Base-by-base conservation (phyloP, 2,113 vertebrate species). In the Origma solitaria region DNA sequence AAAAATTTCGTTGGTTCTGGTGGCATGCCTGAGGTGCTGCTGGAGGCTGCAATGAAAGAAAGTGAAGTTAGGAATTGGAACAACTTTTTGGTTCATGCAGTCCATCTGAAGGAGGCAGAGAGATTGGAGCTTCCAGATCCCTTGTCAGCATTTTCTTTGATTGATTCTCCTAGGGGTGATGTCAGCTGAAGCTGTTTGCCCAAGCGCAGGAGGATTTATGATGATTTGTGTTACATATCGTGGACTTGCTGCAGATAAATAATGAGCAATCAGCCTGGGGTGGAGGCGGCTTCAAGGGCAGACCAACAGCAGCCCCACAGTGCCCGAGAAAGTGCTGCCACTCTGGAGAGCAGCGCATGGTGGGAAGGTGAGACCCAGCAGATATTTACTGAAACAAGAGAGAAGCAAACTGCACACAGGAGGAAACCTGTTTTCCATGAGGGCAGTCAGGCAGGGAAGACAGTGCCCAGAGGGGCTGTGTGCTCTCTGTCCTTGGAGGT, bases 311-410 rank as follows among this genome's bases (percentile, higher is more conserved):
- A 66, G 21, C 33, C 27, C 28, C 28, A 12, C 27, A 70, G 60
- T 30, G 33, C 49, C 49, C 35, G 4, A 54, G 37, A 66, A 33
- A 30, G 13, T 28, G 19, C 24, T 64, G 61, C 11, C 45, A 65
- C 37, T 24, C 0, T 13, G 19, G 37, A 12, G 45, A 61, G 40
- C 37, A 53, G 58, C 4, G 2, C 0, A 0, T 12, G 20, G 24
- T 31, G 58, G 18, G 31, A 82, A 51, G 27, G 22, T 53, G 61
- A 68, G 53, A 51, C 11, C 10, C 53, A 85, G 54, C 14, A 76
- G 58, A 19, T 15, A 23, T 57, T 64, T 51, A 31, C 6, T 44
- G 82, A 75, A 66, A n/a, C 3, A 47, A 50, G 53, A 44, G 40
- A 82, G 44, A 13, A 72, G 18, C 20, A 82, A 56, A 60, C 33